Percentiles rank a stretch among this genome's conserved stretches.
phyloP scores from a whole-genome alignment of 2,113 vertebrate genomes.

The Desmodus rotundus region DNA sequence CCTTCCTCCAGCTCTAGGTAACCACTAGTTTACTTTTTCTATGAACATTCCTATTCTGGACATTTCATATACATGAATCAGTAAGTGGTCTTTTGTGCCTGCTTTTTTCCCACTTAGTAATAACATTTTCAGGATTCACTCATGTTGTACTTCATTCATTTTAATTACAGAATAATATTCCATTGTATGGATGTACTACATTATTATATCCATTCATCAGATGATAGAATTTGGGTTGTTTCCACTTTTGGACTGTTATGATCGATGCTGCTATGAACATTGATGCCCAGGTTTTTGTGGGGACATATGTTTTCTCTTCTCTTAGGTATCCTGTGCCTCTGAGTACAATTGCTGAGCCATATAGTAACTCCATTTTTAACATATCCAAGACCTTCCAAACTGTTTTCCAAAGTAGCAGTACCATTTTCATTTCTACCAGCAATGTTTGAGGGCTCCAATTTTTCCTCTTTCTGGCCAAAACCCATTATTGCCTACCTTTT shows the following conservation, averaged over 20 bases:
- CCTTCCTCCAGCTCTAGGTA: not conserved
- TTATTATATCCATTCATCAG: not conserved
- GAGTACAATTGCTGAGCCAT: not conserved
- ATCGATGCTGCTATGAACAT: not conserved
- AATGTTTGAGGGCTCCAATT: not conserved
- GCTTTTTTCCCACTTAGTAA: not conserved
- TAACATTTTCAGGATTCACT: not conserved
- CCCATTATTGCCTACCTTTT: not conserved
- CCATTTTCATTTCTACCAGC: not conserved
- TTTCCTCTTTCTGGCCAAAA: not conserved
- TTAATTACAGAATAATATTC: not conserved
- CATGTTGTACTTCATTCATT: not conserved
- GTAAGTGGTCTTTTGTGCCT: not conserved
- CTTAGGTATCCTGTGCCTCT: not conserved
- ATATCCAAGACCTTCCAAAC: not conserved
- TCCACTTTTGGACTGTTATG: not conserved
- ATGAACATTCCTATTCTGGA: not conserved
- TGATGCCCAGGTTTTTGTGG: not conserved
- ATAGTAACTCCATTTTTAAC: not conserved
- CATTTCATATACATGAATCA: not conserved
- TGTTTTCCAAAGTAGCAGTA: not conserved
- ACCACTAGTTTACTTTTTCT: not conserved
- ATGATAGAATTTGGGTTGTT: not conserved
- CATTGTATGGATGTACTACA: not conserved
- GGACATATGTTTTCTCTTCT: not conserved